Evolutionary conservation across 2,113 vertebrate species (phyloP).

Genomic region (Callipepla californica): DNA sequence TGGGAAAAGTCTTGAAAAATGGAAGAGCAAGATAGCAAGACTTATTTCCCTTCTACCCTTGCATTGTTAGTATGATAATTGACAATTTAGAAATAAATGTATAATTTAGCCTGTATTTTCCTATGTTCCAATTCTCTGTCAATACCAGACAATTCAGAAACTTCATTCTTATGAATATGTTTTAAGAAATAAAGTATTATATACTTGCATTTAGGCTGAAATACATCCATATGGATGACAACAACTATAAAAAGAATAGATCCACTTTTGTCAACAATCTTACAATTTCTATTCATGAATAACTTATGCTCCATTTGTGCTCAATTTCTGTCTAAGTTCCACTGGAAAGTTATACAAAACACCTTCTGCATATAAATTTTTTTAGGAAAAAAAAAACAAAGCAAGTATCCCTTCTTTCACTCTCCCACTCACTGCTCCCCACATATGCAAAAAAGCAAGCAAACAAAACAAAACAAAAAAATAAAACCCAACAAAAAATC

Average conservation of each 20-base stretch:
- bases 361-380: constrained; percentile 45
- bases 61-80: not conserved
- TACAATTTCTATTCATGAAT: constrained; percentile 58
- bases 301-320: constrained; percentile 49
- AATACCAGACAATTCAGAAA: not conserved
- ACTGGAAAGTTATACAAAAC: not conserved
- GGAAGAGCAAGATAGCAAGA: not conserved
- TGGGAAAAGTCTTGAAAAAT: not conserved
- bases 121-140: not conserved
- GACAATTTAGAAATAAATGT: not conserved
- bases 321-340: constrained; percentile 16
- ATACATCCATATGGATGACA: constrained; percentile 29
- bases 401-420: not conserved
- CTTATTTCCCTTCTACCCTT: not conserved
- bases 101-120: not conserved
- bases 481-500: not conserved
- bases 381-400: not conserved
- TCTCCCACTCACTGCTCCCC: too few relatives aligned
- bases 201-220: not conserved
- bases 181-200: not conserved
- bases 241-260: constrained; percentile 20
- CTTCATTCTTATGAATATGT: not conserved
- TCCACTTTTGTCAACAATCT: constrained; percentile 41
- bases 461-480: not conserved
- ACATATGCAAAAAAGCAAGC: not conserved